phyloP scores from a whole-genome alignment of 2,797 vertebrate genomes.

The Ceryle rudis region DNA sequence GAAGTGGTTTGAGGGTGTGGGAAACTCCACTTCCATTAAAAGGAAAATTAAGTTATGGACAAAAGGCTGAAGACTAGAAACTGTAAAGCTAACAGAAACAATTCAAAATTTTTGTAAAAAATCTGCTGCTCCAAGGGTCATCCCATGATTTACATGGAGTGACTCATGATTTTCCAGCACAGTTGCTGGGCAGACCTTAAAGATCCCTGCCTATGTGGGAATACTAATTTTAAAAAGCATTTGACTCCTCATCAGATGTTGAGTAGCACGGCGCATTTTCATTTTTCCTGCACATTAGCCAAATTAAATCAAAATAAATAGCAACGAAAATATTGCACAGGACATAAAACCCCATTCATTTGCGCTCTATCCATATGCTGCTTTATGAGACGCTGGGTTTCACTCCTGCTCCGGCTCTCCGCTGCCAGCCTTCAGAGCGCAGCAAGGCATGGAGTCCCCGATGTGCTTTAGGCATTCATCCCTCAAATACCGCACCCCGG shows the following conservation, averaged over 20 bases:
- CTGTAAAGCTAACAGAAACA: background rate
- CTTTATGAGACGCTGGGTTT: slow-evolving; percentile 38
- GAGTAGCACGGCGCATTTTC: slow-evolving; percentile 14
- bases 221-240: slow-evolving; percentile 55
- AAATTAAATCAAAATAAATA: slow-evolving; percentile 75
- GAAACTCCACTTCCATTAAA: background rate
- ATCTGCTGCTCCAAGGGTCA: slow-evolving; percentile 7
- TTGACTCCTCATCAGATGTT: slow-evolving; percentile 46
- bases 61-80: background rate
- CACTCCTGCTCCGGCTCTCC: background rate
- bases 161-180: slow-evolving; percentile 47
- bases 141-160: background rate
- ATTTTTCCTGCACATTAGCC: slow-evolving; percentile 60
- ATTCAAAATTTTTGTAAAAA: background rate
- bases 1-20: background rate
- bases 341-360: slow-evolving; percentile 64
- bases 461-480: slow-evolving; percentile 38
- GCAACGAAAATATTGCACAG: slow-evolving; percentile 64
- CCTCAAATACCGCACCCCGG: slow-evolving; percentile 8
- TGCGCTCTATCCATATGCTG: slow-evolving; percentile 58
- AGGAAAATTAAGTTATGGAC: background rate
- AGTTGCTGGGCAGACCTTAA: slow-evolving; percentile 39
- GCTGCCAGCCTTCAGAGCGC: slow-evolving; percentile 16
- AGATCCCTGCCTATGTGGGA: background rate
- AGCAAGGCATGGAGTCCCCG: slow-evolving; percentile 12